These are phyloP conservation scores for Heteromyza rotundicornis DNA, from an alignment of 2,888 invertebrate genomes.

Conservation along the genomic window DNA sequence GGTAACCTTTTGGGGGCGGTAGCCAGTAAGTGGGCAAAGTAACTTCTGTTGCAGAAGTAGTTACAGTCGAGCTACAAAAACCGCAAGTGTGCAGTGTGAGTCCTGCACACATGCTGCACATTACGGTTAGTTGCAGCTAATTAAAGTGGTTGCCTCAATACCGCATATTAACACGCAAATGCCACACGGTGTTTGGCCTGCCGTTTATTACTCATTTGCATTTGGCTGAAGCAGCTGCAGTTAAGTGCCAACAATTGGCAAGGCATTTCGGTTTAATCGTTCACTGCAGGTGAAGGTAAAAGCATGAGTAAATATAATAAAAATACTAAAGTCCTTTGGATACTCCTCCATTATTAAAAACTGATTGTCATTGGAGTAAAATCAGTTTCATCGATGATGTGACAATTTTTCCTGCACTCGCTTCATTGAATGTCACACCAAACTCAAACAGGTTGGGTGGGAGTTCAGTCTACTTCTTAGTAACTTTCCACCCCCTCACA, in stretches of 20 bases:
- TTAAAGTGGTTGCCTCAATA: constrained; percentile 56
- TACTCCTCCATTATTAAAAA: too few species aligned
- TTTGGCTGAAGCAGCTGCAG: neutral
- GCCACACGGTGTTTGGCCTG: constrained; percentile 40
- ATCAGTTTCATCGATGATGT: too few species aligned
- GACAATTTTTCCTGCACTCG: neutral
- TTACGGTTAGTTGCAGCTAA: constrained; percentile 41
- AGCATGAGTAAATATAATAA: too few species aligned
- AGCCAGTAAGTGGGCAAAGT: neutral
- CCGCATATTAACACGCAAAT: constrained; percentile 55
- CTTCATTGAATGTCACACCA: neutral
- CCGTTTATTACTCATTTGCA: neutral
- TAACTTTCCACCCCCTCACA: too few species aligned
- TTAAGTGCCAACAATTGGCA: too few species aligned
- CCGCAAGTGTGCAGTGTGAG: neutral
- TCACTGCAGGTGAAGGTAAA: too few species aligned
- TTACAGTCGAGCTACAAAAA: neutral
- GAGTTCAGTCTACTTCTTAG: neutral
- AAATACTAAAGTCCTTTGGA: too few species aligned
- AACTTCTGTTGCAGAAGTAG: constrained; percentile 12
- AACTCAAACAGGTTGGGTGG: neutral
- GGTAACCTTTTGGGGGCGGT: neutral
- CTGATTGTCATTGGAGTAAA: too few species aligned
- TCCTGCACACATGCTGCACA: constrained; percentile 11
- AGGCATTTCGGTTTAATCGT: too few species aligned